Base-by-base conservation (phyloP, 2,797 vertebrate genomes). In the Brachyrhaphis roseni region DNA sequence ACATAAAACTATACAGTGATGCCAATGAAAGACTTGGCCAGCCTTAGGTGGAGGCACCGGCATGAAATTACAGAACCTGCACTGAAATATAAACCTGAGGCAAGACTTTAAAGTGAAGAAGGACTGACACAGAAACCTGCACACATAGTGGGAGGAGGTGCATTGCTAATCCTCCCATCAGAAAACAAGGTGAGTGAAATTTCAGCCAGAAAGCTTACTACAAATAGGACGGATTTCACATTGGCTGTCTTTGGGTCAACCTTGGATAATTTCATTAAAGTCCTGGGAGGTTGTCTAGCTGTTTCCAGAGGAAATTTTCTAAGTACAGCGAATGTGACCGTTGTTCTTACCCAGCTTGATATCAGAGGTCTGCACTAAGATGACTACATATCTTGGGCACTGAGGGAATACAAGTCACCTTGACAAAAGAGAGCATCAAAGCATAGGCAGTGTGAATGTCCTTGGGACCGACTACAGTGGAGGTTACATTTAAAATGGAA, bases 51-150 rank as follows among this genome's bases (percentile, higher is more conserved):
- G 84, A 85, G 84, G 81, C 84, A 78, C 81, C 83, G 80, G 92
- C 87, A 87, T 95, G 93, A 91, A 94, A 96, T 96, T 95, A 93
- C 94, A 96, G 94, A 95, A 80, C 86, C 72, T 45, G 16, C 83
- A 84, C 88, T 95, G 90, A 94, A 95, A 94, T 91, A 93, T 91
- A 89, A 91, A 94, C 91, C 85, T 81, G 81, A 84, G 85, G 86
- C 75, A 31, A 79, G 85, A 81, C 81, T 87, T 81, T 78, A 90
- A 84, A 84, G 85, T 74, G 78, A 73, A 77, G 39, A 5, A 71
- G 75, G 77, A 57, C 80, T 86, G 78, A 80, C 82, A 79, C 73
- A 36, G 77, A 87, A 85, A 80, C 84, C 59, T 59, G 70, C n/a
- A 15, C 13, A 46, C 83, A 74, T 20, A 34, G 68, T 79, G 80